Percentiles rank a stretch among this genome's conserved stretches.
These are phyloP conservation scores for Acrocyrtus sp. DNA, from an alignment of 2,888 invertebrate genomes.

Conservation along the genomic window DNA sequence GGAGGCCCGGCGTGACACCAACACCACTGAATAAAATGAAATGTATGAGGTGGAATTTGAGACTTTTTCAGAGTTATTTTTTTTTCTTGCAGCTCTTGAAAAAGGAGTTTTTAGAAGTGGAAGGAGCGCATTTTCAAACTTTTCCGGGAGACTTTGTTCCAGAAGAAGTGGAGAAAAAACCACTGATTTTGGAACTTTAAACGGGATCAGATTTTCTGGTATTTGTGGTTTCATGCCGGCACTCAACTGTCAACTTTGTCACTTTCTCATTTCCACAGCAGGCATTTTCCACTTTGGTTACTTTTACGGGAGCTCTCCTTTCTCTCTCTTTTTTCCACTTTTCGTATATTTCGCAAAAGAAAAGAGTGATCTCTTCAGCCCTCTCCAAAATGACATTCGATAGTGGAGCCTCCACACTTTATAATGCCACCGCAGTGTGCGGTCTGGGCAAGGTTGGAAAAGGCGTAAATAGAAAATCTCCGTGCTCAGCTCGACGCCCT, in stretches of 20 bases:
- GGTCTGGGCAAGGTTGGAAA: neutral
- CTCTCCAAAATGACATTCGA: neutral
- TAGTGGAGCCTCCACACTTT: too few relatives aligned
- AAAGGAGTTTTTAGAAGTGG: too few relatives aligned
- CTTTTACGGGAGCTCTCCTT: neutral
- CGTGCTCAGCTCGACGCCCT: too few relatives aligned
- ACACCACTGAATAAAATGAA: neutral
- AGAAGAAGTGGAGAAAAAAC: neutral
- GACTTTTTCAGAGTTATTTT: conserved; percentile 1
- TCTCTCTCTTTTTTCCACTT: conserved; percentile 34
- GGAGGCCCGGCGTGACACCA: conserved; percentile 2
- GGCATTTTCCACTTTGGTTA: neutral
- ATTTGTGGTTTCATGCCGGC: conserved; percentile 27
- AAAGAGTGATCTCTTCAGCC: neutral
- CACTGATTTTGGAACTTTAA: conserved; percentile 3
- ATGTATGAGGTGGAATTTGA: neutral
- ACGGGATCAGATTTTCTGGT: conserved; percentile 42
- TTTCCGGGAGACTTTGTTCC: too few relatives aligned
- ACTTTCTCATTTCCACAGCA: neutral
- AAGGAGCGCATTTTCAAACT: too few relatives aligned
- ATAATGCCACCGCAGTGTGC: neutral
- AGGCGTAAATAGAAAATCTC: neutral
- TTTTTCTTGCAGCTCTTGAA: neutral
- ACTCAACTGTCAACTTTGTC: conserved; percentile 33
- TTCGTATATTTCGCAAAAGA: too few relatives aligned